Conservation (phyloP, 2,888 invertebrate species). For the Plagodis dolabraria region DNA sequence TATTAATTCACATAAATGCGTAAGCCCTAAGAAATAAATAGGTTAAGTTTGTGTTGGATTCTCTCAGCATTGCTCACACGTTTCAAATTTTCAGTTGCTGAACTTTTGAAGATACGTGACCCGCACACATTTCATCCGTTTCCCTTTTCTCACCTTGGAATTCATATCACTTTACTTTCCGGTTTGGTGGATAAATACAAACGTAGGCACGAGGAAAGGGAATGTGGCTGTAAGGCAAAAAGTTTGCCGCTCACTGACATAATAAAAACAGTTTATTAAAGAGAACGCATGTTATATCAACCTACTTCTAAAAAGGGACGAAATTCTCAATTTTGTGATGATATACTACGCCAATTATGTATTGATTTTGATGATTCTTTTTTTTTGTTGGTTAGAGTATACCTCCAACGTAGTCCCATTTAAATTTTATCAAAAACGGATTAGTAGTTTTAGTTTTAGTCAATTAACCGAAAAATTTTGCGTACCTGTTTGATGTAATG, state of each 20-base stretch:
- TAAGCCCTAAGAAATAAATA: background rate
- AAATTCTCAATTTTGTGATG: no score
- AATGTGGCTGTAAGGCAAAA: background rate
- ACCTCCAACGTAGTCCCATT: no score
- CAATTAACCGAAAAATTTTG: no score
- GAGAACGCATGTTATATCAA: no score
- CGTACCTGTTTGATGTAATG: no score
- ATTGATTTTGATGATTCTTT: no score
- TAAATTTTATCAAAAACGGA: no score
- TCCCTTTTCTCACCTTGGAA: constrained; percentile 7
- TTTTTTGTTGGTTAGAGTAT: no score
- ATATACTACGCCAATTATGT: no score
- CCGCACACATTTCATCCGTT: constrained; percentile 15
- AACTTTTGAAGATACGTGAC: constrained; percentile 22
- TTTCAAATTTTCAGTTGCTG: constrained; percentile 19
- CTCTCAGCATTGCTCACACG: constrained; percentile 16
- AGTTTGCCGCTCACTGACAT: background rate
- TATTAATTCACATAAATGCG: background rate
- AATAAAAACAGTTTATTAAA: background rate
- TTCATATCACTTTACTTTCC: constrained; percentile 10
- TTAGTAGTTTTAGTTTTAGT: no score
- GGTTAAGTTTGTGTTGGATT: background rate
- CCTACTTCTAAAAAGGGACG: no score
- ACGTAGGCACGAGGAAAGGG: background rate
- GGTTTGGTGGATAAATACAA: constrained; percentile 4